Evolutionary conservation across 2,888 invertebrate species (phyloP), one percentile per base, ranked within the genome.

Genomic region (Rambutsinella grinnellia): DNA sequence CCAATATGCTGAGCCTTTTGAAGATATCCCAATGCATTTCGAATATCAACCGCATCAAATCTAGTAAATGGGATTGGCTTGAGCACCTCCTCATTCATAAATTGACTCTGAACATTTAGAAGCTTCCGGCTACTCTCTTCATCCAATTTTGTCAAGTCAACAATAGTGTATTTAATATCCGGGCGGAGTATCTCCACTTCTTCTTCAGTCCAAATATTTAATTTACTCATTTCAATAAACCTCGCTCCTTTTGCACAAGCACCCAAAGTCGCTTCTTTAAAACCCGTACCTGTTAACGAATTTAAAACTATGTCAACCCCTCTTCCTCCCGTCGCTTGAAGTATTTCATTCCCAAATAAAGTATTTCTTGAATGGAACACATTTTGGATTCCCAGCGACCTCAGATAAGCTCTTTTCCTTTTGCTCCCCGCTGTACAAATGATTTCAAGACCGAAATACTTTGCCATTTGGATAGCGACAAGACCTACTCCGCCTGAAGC

Each of bases 1-100:
- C 80, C 80, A 56, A 80, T 78, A 47, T 78, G 76, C 17, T 80
- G 78, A 0, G 80, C 80, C 51, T 78, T 78, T 24, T 78, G 76
- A 15, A 80, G 53, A 46, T 80, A 76, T 1, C 36, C n/a, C 17
- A 80, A 21, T 5, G 80, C 80, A 23, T 67, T 57, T 3, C 76
- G 54, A 27, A 70, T 58, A 17, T 76, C 57, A 1, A 66, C 23
- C 10, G 67, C 63, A 13, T 78, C 68, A 49, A 80, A 80, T 21
- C 71, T 26, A 1, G 26, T 26, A 51, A 65, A 66, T 15, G 78
- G 78, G 15, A 80, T 62, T 0, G 76, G 65, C 46, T 36, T 44
- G 24, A 72, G 49, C 19, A 49, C 17, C 3, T 56, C 27, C 19
- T 49, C 13, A 1, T 66, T 46, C 21, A 78, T 54, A 23, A 17